Percentiles rank a stretch among this genome's conserved stretches.
Conservation (phyloP, 1,140 invertebrate genomes). For the Pteromalus puparum region DNA sequence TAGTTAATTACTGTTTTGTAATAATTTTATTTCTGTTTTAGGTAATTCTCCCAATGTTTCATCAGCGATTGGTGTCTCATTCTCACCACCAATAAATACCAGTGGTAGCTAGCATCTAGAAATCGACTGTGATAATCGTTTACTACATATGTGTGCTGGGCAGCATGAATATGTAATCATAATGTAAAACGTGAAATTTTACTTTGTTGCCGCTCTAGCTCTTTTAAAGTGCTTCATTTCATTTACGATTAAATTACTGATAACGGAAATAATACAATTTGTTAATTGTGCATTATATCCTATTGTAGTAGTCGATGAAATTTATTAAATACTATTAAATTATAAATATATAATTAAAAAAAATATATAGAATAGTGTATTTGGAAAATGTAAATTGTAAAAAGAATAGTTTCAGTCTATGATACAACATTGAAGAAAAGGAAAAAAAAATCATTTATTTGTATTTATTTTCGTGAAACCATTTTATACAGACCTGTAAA, state of each 20-base stretch:
- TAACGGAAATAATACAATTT: conserved; percentile 12
- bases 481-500: conserved; percentile 1
- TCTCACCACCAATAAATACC: conserved; percentile 73
- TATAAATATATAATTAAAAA: conserved; percentile 6
- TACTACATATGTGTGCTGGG: conserved; percentile 66
- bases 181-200: conserved; percentile 59
- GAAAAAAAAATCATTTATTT: conserved; percentile 5
- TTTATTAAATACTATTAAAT: conserved; percentile 14
- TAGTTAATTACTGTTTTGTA: too few species aligned
- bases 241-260: conserved; percentile 1
- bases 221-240: conserved; percentile 34
- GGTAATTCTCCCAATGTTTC: conserved; percentile 71
- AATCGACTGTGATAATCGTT: conserved; percentile 74
- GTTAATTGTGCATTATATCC: not conserved
- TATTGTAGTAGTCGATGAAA: conserved; percentile 21
- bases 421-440: not conserved
- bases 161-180: conserved; percentile 71
- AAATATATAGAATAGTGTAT: not conserved
- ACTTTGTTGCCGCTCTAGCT: conserved; percentile 27
- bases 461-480: conserved; percentile 4
- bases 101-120: conserved; percentile 74
- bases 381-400: conserved; percentile 5
- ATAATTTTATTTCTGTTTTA: conserved; percentile 55
- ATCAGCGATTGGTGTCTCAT: conserved; percentile 71
- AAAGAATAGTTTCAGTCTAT: conserved; percentile 4